Percentiles rank a stretch among this genome's conserved stretches.
phyloP scores from a whole-genome alignment of 2,797 vertebrate species.

The Leptodactylus fallax region DNA sequence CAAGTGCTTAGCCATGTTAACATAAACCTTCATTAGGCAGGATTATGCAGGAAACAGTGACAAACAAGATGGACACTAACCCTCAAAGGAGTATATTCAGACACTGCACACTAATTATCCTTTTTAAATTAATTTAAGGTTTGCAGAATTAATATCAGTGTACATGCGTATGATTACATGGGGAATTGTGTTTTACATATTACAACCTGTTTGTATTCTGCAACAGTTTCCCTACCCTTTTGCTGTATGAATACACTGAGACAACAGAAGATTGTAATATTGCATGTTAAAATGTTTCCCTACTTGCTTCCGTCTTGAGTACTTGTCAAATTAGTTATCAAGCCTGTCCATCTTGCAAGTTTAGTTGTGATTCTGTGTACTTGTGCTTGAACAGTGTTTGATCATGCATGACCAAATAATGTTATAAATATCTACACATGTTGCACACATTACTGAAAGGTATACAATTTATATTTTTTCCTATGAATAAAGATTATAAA shows the following conservation, averaged over 20 bases:
- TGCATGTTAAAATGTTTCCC: conserved; percentile 57
- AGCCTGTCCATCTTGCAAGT: conserved; percentile 54
- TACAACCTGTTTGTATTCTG: conserved; percentile 71
- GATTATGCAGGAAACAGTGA: conserved; percentile 91
- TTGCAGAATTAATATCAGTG: conserved; percentile 65
- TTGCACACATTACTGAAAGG: too few relatives aligned
- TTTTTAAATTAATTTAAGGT: conserved; percentile 81
- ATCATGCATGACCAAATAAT: conserved; percentile 43
- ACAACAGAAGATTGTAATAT: conserved; percentile 52
- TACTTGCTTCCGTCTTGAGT: conserved; percentile 47
- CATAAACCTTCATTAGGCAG: conserved; percentile 97
- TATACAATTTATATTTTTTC: too few relatives aligned
- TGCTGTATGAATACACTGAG: conserved; percentile 16
- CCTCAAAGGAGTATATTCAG: conserved; percentile 82
- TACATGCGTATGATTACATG: conserved; percentile 64
- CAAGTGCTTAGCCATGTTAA: conserved; percentile 94
- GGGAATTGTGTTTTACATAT: conserved; percentile 67
- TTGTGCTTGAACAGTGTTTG: conserved; percentile 30
- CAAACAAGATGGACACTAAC: conserved; percentile 89
- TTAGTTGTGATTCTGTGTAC: conserved; percentile 37
- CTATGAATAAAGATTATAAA: too few relatives aligned
- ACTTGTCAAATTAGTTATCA: conserved; percentile 50
- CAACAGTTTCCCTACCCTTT: conserved; percentile 62
- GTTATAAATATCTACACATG: neutral
- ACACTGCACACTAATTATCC: conserved; percentile 82